Evolutionary conservation across 2,797 vertebrate genomes (phyloP), one percentile per base, ranked within the genome.

Genomic region (Liparis tanakae): DNA sequence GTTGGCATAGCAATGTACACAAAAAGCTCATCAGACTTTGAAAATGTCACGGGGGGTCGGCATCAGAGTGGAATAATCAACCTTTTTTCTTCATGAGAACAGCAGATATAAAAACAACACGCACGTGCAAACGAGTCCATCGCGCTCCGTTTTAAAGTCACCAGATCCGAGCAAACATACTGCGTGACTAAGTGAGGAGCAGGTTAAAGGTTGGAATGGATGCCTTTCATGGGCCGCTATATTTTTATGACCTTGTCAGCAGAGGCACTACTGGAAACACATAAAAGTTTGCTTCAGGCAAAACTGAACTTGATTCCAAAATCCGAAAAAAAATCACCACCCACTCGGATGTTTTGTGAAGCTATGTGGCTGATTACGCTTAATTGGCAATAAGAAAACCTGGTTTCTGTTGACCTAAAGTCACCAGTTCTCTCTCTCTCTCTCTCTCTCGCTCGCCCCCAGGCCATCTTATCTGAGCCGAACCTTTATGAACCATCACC

Each of bases 401-500:
- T 12, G 4, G 58, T 81, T 83, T 85, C 39, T 60, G 5, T 78
- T 87, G 79, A 78, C 76, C 75, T 75, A 37, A 82, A 87, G 74
- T 84, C 67, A 75, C 82, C 68, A 71, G 53, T 50, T 55, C 8
- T 37, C 58, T 56, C 66, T 77, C 53, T 80, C 51, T 77, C 53
- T 80, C 51, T 55, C 8, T 37, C 58, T 56, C 66, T 77, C 53
- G 79, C 51, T 51, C 41, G 80, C 79, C 79, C 80, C 88, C 87
- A 90, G 81, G 88, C 60, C 58, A 54, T 66, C 87, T 91, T 91
- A 94, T 92, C 93, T 90, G 76, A 91, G 83, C 85, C 86, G 80
- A 91, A 89, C 89, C 91, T 94, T 95, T 95, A 95, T 94, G 89
- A 91, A 89, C 86, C 91, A 87, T 90, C 87, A 81, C 87, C 93